A percentile compares a stretch with the other conserved stretches of the same genome.
phyloP scores from a whole-genome alignment of 2,113 vertebrate genomes.

The Neotoma lepida region DNA sequence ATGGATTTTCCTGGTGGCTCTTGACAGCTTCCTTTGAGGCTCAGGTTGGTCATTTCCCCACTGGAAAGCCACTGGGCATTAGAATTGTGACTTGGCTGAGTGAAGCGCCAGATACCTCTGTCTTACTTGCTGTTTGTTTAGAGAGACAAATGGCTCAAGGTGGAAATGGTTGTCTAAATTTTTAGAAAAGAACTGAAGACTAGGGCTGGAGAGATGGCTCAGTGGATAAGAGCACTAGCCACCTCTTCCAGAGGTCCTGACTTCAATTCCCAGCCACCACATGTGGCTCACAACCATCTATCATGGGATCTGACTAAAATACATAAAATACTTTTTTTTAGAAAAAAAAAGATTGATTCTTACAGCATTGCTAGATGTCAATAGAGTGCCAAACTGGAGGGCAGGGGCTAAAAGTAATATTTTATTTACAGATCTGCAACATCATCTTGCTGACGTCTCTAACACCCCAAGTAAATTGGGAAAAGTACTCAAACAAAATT shows the following conservation, averaged over 20 bases:
- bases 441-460: slow-evolving; percentile 55
- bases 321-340: background rate
- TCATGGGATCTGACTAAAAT: background rate
- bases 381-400: slow-evolving; percentile 48
- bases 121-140: slow-evolving; percentile 72
- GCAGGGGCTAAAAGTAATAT: slow-evolving; percentile 64
- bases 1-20: background rate
- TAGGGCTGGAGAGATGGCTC: background rate
- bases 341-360: slow-evolving; percentile 71
- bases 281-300: background rate
- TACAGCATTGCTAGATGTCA: slow-evolving; percentile 60
- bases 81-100: background rate
- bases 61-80: slow-evolving; percentile 22
- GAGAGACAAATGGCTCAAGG: slow-evolving; percentile 68
- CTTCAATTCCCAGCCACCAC: background rate
- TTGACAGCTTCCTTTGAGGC: slow-evolving; percentile 31
- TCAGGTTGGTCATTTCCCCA: background rate
- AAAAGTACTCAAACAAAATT: slow-evolving; percentile 49
- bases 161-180: slow-evolving; percentile 67
- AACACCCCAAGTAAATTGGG: slow-evolving; percentile 5
- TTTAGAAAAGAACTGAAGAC: slow-evolving; percentile 76
- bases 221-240: background rate
- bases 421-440: slow-evolving; percentile 61
- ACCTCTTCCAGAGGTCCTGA: background rate
- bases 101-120: slow-evolving; percentile 46